phyloP scores from a whole-genome alignment of 2,888 invertebrate species.

The Sphaeridia pumilis region DNA sequence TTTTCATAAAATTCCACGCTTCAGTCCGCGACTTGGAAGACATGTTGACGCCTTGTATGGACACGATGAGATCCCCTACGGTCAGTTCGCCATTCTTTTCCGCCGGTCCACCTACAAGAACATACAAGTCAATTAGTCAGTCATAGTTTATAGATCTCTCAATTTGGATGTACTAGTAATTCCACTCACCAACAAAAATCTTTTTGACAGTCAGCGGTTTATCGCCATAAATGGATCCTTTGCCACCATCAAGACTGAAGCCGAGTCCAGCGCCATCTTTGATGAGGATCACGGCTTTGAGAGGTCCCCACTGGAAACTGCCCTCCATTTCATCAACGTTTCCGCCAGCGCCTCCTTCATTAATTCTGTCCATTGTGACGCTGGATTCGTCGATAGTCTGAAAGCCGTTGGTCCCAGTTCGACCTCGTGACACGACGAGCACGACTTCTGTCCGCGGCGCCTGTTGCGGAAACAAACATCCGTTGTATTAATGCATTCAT shows the following conservation, averaged over 20 bases:
- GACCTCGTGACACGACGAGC: conserved; percentile 56
- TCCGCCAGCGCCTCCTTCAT: conserved; percentile 24
- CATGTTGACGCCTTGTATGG: conserved; percentile 69
- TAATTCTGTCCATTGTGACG: conserved; percentile 36
- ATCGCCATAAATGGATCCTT: conserved; percentile 80
- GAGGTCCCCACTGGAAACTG: conserved; percentile 45
- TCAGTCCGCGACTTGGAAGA: conserved; percentile 79
- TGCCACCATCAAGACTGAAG: conserved; percentile 87
- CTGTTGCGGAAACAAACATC: conserved; percentile 43
- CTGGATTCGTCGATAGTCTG: conserved; percentile 31
- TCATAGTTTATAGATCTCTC: too few relatives aligned
- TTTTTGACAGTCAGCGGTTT: conserved; percentile 80
- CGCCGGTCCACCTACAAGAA: conserved; percentile 67
- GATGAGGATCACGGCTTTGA: conserved; percentile 44
- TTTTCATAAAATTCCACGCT: conserved; percentile 87
- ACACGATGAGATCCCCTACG: conserved; percentile 75
- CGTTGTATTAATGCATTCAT: not conserved
- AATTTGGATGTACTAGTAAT: too few relatives aligned
- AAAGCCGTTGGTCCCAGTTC: conserved; percentile 39
- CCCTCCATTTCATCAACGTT: conserved; percentile 31
- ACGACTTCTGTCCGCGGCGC: conserved; percentile 67
- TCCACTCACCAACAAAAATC: conserved; percentile 73
- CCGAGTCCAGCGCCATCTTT: conserved; percentile 82
- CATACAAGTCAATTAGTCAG: conserved; percentile 8
- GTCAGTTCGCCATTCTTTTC: conserved; percentile 71